Percentiles rank a stretch among this genome's conserved stretches.
Conservation (phyloP, 1,140 invertebrate genomes). For the Carposina sasakii region DNA sequence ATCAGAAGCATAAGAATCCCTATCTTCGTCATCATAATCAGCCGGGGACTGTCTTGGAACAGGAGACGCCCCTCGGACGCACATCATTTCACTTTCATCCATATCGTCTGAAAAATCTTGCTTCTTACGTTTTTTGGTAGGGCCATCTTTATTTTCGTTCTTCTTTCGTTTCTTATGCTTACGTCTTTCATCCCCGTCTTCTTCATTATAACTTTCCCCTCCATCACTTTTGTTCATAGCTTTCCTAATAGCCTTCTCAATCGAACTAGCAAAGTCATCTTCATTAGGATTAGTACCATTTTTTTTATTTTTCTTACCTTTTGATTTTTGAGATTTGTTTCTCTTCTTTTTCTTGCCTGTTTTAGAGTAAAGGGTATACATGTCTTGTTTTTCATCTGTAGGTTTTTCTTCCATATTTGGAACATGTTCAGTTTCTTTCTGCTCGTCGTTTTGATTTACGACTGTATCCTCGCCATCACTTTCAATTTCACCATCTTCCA, state of each 20-base stretch:
- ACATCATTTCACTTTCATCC: slow-evolving; percentile 86
- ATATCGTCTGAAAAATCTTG: slow-evolving; percentile 75
- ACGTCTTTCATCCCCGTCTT: slow-evolving; percentile 65
- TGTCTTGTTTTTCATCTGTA: slow-evolving; percentile 40
- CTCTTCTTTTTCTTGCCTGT: slow-evolving; percentile 66
- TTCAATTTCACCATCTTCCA: slow-evolving; percentile 77
- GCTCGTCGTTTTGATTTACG: slow-evolving; percentile 39
- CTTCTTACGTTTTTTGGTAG: slow-evolving; percentile 66
- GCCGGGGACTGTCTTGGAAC: slow-evolving; percentile 55
- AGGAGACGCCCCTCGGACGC: slow-evolving; percentile 81
- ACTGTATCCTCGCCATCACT: slow-evolving; percentile 71
- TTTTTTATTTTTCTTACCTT: slow-evolving; percentile 58
- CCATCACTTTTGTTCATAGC: slow-evolving; percentile 75
- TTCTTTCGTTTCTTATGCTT: slow-evolving; percentile 71
- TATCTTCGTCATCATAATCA: slow-evolving; percentile 48
- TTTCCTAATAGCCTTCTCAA: slow-evolving; percentile 83
- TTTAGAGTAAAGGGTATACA: slow-evolving; percentile 56
- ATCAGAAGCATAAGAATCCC: slow-evolving; percentile 72
- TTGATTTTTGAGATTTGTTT: slow-evolving; percentile 60
- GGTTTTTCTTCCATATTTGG: slow-evolving; percentile 30
- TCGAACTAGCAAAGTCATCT: slow-evolving; percentile 84
- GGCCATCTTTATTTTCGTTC: slow-evolving; percentile 57
- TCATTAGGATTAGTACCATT: slow-evolving; percentile 58
- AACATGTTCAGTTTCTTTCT: slow-evolving; percentile 38
- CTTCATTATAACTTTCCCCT: slow-evolving; percentile 69